Conservation (phyloP, 2,113 vertebrate species). For the Chionomys nivalis region DNA sequence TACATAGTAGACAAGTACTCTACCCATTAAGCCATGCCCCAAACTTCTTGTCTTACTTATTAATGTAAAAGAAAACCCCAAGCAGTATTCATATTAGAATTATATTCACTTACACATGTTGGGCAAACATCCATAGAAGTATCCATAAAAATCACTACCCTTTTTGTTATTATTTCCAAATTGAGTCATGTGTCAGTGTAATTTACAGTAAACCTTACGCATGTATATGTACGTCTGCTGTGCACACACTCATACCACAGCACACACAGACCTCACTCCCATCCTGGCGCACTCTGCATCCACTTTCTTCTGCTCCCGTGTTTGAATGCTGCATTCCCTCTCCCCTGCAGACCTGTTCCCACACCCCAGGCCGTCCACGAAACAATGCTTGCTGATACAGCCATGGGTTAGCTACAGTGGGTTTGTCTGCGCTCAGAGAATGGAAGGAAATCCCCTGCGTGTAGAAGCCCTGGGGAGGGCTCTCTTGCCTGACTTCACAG, state of each 20-base stretch:
- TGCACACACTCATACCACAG: background rate
- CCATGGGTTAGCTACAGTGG: conserved; percentile 48
- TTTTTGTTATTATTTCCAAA: background rate
- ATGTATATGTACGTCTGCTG: background rate
- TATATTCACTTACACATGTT: background rate
- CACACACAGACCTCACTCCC: background rate
- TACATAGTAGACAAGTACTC: background rate
- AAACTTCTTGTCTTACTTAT: background rate
- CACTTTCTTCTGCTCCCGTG: background rate
- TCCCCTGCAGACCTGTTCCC: conserved; percentile 61
- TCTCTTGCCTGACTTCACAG: background rate
- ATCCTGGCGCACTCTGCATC: background rate
- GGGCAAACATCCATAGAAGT: background rate
- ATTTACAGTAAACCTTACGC: background rate
- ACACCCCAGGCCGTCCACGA: conserved; percentile 69
- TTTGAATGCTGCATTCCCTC: background rate
- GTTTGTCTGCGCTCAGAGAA: conserved; percentile 72
- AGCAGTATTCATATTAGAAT: background rate
- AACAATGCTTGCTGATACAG: conserved; percentile 75
- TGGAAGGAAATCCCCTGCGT: conserved; percentile 78
- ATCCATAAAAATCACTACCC: background rate
- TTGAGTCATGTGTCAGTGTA: background rate
- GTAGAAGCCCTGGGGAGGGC: background rate
- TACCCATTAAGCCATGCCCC: background rate
- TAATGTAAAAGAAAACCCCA: conserved; percentile 1